Evolutionary conservation across 2,888 invertebrate species (phyloP).

Genomic region (Merodon equestris): DNA sequence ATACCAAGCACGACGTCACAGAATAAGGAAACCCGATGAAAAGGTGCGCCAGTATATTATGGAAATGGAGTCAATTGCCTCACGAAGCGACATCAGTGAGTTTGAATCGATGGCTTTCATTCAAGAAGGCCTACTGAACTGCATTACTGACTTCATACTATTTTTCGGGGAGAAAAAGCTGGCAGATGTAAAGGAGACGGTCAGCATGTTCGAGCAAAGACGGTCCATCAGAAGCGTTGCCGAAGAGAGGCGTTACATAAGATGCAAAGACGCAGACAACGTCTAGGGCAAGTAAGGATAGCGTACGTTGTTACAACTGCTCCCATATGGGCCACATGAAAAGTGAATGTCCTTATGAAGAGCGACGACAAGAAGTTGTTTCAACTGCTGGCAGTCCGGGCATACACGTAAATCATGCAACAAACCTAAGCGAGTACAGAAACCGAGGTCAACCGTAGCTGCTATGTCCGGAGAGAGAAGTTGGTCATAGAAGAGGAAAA

Average conservation of each 20-base stretch:
- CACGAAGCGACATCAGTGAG: conserved; percentile 44
- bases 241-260: conserved; percentile 16
- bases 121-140: conserved; percentile 47
- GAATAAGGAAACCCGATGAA: conserved; percentile 34
- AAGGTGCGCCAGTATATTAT: conserved; percentile 52
- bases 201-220: conserved; percentile 4
- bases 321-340: conserved; percentile 31
- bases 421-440: conserved; percentile 24
- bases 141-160: conserved; percentile 20
- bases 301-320: conserved; percentile 23
- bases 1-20: conserved; percentile 31
- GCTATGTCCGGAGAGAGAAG: conserved; percentile 5
- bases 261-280: conserved; percentile 12
- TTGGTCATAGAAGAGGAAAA: conserved; percentile 15
- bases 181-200: background rate
- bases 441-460: conserved; percentile 5
- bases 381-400: conserved; percentile 19
- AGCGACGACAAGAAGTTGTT: conserved; percentile 21
- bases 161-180: background rate
- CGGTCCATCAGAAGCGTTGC: conserved; percentile 6
- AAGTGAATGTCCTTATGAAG: conserved; percentile 22
- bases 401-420: conserved; percentile 24
- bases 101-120: conserved; percentile 58
- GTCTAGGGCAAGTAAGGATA: conserved; percentile 14
- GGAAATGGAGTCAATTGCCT: conserved; percentile 55